A percentile compares a stretch with the other conserved stretches of the same genome.
phyloP scores from a whole-genome alignment of 2,888 invertebrate genomes.

The Poecilus cupreus region DNA sequence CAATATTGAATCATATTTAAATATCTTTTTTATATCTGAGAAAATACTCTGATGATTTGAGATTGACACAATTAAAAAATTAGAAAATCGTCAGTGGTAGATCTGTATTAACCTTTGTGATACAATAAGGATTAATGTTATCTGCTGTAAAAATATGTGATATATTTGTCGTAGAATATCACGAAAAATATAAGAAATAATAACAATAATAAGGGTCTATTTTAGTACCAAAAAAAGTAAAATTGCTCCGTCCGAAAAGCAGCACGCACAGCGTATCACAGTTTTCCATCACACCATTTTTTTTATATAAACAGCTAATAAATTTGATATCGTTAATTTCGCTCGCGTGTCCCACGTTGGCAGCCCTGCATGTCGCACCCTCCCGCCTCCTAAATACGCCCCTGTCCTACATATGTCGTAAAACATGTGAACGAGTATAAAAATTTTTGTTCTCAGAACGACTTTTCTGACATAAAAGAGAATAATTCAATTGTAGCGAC shows the following conservation, averaged over 20 bases:
- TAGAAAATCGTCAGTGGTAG: too few relatives aligned
- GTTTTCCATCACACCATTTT: constrained; percentile 31
- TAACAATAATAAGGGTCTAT: constrained; percentile 19
- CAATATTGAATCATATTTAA: too few relatives aligned
- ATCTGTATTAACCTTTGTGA: too few relatives aligned
- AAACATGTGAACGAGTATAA: neutral
- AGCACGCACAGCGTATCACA: neutral
- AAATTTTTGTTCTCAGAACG: constrained; percentile 12
- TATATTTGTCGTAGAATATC: too few relatives aligned
- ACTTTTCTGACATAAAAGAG: neutral
- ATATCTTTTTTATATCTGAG: too few relatives aligned
- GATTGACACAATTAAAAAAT: too few relatives aligned
- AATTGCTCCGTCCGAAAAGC: constrained; percentile 17
- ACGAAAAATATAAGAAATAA: neutral
- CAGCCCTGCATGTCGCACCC: constrained; percentile 4
- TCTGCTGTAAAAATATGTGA: too few relatives aligned
- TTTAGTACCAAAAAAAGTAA: constrained; percentile 14
- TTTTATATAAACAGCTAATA: constrained; percentile 53
- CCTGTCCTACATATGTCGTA: constrained; percentile 18
- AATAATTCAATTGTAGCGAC: neutral
- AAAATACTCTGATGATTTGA: too few relatives aligned
- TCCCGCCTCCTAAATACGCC: constrained; percentile 4
- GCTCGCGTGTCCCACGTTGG: constrained; percentile 31
- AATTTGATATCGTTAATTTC: constrained; percentile 54
- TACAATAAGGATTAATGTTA: too few relatives aligned